These are phyloP conservation scores for Oxyura jamaicensis DNA, from an alignment of 2,113 vertebrate genomes.

Conservation along the genomic window DNA sequence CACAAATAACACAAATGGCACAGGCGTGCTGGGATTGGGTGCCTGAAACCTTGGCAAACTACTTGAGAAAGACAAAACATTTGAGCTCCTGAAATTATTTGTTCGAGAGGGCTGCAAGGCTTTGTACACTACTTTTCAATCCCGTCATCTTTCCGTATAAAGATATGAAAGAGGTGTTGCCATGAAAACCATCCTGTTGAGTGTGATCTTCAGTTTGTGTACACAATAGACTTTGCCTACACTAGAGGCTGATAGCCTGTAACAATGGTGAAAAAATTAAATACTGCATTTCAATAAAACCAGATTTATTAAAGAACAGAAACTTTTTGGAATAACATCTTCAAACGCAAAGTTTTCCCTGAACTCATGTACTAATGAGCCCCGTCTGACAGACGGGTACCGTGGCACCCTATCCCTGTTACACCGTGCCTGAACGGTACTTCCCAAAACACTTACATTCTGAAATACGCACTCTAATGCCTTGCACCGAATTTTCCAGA, in stretches of 20 bases:
- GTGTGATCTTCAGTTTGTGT: not conserved
- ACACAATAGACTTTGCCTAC: not conserved
- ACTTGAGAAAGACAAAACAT: not conserved
- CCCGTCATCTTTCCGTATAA: not conserved
- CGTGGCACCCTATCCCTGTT: not conserved
- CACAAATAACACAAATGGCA: rapidly evolving
- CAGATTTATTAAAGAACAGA: rapidly evolving
- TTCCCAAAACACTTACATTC: not conserved
- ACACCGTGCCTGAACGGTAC: rapidly evolving
- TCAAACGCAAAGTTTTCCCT: not conserved
- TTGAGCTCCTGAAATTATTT: not conserved
- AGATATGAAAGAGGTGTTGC: not conserved
- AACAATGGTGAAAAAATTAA: not conserved
- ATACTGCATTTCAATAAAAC: not conserved
- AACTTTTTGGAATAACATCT: not conserved
- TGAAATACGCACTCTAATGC: rapidly evolving
- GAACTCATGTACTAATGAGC: not conserved
- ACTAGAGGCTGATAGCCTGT: not conserved
- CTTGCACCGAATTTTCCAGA: not conserved
- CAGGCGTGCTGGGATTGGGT: rapidly evolving
- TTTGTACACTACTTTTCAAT: not conserved
- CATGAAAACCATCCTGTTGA: constrained; percentile 44
- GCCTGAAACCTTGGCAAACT: not conserved
- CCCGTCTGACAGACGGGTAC: not conserved
- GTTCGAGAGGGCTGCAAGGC: not conserved